phyloP scores from a whole-genome alignment of 2,797 vertebrate species.

The Cuculus canorus region DNA sequence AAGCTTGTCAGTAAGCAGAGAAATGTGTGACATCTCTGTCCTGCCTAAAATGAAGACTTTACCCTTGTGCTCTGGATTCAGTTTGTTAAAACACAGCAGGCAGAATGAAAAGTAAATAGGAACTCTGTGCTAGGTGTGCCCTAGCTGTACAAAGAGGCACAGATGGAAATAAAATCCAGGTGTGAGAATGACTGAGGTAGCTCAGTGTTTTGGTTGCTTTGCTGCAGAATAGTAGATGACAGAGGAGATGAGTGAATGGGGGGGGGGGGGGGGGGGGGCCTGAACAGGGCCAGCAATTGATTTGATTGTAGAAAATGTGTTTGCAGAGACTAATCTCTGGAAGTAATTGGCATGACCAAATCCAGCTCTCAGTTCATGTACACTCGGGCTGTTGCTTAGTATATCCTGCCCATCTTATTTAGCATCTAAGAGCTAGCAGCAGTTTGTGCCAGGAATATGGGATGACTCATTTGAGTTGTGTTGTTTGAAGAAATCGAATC shows the following conservation, averaged over 20 bases:
- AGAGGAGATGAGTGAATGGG: background rate
- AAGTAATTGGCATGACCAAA: slow-evolving; percentile 6
- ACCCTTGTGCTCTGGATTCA: background rate
- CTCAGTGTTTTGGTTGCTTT: background rate
- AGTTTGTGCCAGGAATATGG: slow-evolving; percentile 29
- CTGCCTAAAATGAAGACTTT: background rate
- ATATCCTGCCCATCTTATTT: background rate
- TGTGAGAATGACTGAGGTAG: background rate
- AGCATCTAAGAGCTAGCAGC: slow-evolving; percentile 3
- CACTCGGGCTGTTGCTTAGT: background rate
- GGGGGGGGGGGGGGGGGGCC: background rate
- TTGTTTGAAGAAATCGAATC: background rate
- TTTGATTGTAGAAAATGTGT: background rate
- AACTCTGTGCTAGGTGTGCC: background rate
- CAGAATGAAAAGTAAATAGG: background rate
- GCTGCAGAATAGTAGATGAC: background rate
- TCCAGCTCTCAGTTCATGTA: background rate
- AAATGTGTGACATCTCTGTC: background rate
- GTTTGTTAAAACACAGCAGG: background rate
- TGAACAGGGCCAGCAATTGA: background rate
- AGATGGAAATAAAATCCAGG: background rate
- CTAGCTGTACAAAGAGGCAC: background rate
- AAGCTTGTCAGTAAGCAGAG: background rate
- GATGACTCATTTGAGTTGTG: slow-evolving; percentile 17
- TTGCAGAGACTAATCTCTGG: slow-evolving; percentile 5